Base-by-base conservation (phyloP, 1,140 invertebrate genomes). In the Bicyclus anynana region DNA sequence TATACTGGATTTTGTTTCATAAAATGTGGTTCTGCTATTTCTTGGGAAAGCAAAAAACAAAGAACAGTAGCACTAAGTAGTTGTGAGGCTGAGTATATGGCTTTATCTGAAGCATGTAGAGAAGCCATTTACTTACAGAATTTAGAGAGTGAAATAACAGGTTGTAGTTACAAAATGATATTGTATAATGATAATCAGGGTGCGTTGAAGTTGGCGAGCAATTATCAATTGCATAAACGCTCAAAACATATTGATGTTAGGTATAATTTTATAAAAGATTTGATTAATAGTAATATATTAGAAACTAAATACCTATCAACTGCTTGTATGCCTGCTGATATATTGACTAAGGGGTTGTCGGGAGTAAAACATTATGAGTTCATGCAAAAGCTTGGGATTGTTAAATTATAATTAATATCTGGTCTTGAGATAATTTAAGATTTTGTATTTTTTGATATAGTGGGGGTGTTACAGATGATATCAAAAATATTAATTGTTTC, bases 11-110 rank as follows among this genome's bases (percentile, higher is more conserved):
- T 46, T 47, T 46, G n/a, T 35, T 61, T 61, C 46, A 37, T 2
- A 16, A 0, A 13, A 37, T 5, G 5, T n/a, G 12, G 13, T 5
- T 5, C 2, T 26, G 49, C 18, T 12, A 33, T 59, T 17, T 53
- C 57, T 7, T 59, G 21, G 42, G 57, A 59, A 33, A 49, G 42
- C 33, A 48, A 35, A 9, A 50, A 60, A 21, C 51, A 60, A 16
- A 42, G 23, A 5, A 60, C 44, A 14, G 58, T 60, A 9, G 58
- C 58, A 5, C 13, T 60, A 2, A 54, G 44, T 0, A 60, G 51
- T 33, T 50, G 6, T 4, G 58, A 60, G 38, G 33, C 51, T 0
- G 58, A 60, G 16, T 60, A 60, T 17, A 60, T 60, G 37, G 14
- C 51, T 9, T 13, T 60, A 13, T 38, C 52, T 10, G 58, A 54